These are phyloP conservation scores for Zingel zingel DNA, from an alignment of 2,113 vertebrate species.

Conservation along the genomic window DNA sequence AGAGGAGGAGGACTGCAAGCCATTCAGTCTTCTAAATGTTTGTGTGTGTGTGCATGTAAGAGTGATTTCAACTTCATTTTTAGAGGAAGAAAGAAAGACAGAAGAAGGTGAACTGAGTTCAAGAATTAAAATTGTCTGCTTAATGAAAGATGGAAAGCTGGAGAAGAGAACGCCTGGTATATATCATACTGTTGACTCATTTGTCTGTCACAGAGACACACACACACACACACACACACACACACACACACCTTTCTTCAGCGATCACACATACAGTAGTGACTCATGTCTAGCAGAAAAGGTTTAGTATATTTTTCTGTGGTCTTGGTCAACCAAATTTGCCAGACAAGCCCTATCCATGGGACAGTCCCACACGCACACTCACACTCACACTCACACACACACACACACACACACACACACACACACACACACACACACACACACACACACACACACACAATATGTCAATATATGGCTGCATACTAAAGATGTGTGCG, in stretches of 20 bases:
- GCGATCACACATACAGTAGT: constrained; percentile 48
- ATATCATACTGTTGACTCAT: constrained; percentile 74
- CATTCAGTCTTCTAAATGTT: constrained; percentile 38
- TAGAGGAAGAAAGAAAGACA: constrained; percentile 30
- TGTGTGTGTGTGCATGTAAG: constrained; percentile 15
- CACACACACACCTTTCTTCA: constrained; percentile 52
- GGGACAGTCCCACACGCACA: constrained; percentile 32
- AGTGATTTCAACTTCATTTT: constrained; percentile 30
- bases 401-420: background rate
- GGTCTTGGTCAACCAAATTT: constrained; percentile 73
- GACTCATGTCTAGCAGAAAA: constrained; percentile 81
- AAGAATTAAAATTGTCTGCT: constrained; percentile 46
- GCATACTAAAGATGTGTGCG: constrained; percentile 19
- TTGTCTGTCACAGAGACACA: constrained; percentile 31
- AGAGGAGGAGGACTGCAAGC: constrained; percentile 34
- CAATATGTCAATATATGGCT: constrained; percentile 11
- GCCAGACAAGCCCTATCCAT: constrained; percentile 40
- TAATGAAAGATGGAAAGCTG: constrained; percentile 55
- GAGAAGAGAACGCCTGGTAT: constrained; percentile 60
- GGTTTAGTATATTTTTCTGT: constrained; percentile 76
- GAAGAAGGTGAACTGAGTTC: constrained; percentile 55
- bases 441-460: too few relatives aligned
- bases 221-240: constrained; percentile 25
- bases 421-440: too few relatives aligned
- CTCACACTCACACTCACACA: background rate